phyloP scores from a whole-genome alignment of 92 coral and sea anemone genomes.

The Paramuricea clavata region DNA sequence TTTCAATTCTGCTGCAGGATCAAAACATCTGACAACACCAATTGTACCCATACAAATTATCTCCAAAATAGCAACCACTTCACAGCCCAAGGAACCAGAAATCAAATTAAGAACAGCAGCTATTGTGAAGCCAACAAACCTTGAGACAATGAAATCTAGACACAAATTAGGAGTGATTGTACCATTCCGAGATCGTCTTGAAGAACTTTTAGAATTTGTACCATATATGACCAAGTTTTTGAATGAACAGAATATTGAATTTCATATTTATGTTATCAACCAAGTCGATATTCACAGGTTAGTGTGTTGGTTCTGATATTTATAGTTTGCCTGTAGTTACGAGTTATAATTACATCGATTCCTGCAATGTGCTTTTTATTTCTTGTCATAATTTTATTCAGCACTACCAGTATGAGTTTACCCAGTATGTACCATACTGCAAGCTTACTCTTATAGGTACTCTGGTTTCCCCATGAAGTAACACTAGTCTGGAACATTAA shows the following conservation, averaged over 20 bases:
- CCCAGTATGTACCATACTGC: too few species aligned
- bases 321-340: too few species aligned
- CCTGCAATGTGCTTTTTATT: too few species aligned
- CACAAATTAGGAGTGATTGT: slow-evolving; percentile 95
- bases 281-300: slow-evolving; percentile 97
- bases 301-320: background rate
- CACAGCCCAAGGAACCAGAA: background rate
- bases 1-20: background rate
- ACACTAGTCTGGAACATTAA: too few species aligned
- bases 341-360: too few species aligned
- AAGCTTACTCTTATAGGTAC: too few species aligned
- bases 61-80: background rate
- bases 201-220: slow-evolving; percentile 92
- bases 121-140: background rate
- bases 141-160: slow-evolving; percentile 25
- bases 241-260: slow-evolving; percentile 83
- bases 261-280: slow-evolving; percentile 84
- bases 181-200: slow-evolving; percentile 95
- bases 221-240: slow-evolving; percentile 94
- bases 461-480: too few species aligned
- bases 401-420: too few species aligned
- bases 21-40: background rate
- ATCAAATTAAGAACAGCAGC: background rate
- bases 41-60: background rate
- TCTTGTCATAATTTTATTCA: too few species aligned